Conservation (phyloP, 2,113 vertebrate species). For the Percina caprodes region DNA sequence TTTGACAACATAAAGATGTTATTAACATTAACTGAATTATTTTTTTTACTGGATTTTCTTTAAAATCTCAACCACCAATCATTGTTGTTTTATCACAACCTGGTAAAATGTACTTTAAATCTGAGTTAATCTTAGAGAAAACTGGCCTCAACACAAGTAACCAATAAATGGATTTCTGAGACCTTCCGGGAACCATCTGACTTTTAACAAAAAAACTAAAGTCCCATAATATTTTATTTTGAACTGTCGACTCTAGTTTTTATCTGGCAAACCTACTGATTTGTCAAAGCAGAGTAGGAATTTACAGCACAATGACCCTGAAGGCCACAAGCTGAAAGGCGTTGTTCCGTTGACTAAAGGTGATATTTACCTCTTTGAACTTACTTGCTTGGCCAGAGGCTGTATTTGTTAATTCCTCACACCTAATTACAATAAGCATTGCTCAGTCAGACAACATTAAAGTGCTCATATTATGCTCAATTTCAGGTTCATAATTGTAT, state of each 20-base stretch:
- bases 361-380: background rate
- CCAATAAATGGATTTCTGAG: background rate
- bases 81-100: background rate
- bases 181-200: background rate
- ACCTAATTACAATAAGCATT: slow-evolving; percentile 41
- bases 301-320: background rate
- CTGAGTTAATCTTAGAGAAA: background rate
- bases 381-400: slow-evolving; percentile 5
- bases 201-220: background rate
- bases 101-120: slow-evolving; percentile 2
- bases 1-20: background rate
- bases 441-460: slow-evolving; percentile 2
- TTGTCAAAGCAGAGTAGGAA: background rate
- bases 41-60: background rate
- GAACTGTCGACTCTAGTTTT: slow-evolving; percentile 2
- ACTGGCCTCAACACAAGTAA: slow-evolving; percentile 2
- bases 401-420: slow-evolving; percentile 39
- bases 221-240: slow-evolving; percentile 4
- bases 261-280: slow-evolving; percentile 1
- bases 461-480: too few relatives aligned
- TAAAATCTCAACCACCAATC: background rate
- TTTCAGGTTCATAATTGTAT: too few relatives aligned
- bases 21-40: background rate
- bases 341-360: background rate
- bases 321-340: background rate